Base-by-base conservation (phyloP, 1,140 invertebrate genomes). In the Calycopis cecrops region DNA sequence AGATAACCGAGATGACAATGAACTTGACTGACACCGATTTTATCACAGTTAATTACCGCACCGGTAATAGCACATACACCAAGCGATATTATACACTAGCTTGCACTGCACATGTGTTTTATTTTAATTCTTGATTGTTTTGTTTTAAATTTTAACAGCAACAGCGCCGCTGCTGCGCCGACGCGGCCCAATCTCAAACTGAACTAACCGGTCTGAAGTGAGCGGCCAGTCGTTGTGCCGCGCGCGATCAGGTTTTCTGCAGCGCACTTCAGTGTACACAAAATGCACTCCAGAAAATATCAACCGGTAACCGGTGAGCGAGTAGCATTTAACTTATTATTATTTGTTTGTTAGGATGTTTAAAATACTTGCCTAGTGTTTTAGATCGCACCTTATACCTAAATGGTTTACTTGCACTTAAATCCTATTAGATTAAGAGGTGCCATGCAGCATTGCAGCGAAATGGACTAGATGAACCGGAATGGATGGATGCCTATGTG, bases 121-220 rank as follows among this genome's bases (percentile, higher is more conserved):
- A 51, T 37, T 52, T n/a, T 35, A 38, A 21, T 18, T 16, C 35
- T 53, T 42, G 21, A 33, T 38, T 52, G 59, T 62, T 57, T 57
- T 63, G 58, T 65, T 60, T 56, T 42, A 58, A 63, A 65, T 28
- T 28, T 28, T 3, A 71, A 67, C 75, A 74, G 60, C 67, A 67
- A 68, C 59, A 51, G 64, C 64, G 69, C 59, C 54, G 65, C 63
- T 71, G 52, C 65, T 70, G 73, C 78, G 82, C 78, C 62, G 59
- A 73, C 77, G 72, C 73, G 64, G 67, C 55, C 62, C 69, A 64
- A 63, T 72, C 73, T 75, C 73, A 77, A 85, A 85, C 79, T 81
- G 81, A 85, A 69, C 81, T 61, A 75, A 85, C 81, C 72, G 73
- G 79, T 83, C 48, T 74, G 81, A 85, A 84, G 71, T 75, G 21